Percentiles rank a stretch among this genome's conserved stretches.
phyloP scores from a whole-genome alignment of 2,888 invertebrate genomes.

The Cephus sareptanus region DNA sequence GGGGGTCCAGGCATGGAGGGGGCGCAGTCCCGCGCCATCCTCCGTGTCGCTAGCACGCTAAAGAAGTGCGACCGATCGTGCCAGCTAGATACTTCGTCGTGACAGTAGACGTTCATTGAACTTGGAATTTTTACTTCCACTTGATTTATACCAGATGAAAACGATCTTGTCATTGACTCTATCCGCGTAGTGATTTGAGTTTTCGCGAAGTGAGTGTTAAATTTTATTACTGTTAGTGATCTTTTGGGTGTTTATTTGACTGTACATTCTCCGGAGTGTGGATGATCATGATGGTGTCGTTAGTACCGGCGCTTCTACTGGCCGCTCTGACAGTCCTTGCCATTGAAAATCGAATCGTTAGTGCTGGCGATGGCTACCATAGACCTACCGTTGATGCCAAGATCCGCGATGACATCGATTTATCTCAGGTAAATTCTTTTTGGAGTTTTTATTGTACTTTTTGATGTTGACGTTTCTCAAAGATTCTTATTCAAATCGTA shows the following conservation, averaged over 20 bases:
- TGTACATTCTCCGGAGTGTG: not conserved
- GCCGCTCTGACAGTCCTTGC: not conserved
- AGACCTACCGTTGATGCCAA: conserved; percentile 49
- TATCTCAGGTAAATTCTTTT: conserved; percentile 48
- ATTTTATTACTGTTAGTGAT: not conserved
- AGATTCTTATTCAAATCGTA: not conserved
- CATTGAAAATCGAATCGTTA: not conserved
- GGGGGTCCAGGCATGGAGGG: conserved; percentile 51
- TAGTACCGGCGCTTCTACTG: not conserved
- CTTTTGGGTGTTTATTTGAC: not conserved
- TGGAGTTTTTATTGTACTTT: not conserved
- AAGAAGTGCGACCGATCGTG: conserved; percentile 1
- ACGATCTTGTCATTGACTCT: not conserved
- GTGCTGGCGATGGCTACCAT: not conserved
- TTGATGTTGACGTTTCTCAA: not conserved
- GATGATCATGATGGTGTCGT: not conserved
- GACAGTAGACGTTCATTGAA: not conserved
- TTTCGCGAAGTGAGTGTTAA: not conserved
- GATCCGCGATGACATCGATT: conserved; percentile 57
- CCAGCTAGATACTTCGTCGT: not conserved
- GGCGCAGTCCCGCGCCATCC: conserved; percentile 62
- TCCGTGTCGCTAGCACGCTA: conserved; percentile 52
- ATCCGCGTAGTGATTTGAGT: not conserved
- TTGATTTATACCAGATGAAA: not conserved
- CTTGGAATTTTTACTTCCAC: not conserved